Evolutionary conservation across 37 sponge, comb jelly and placozoan genomes (phyloP), one percentile per base, ranked within the genome.

Genomic region (Agelas oroides): DNA sequence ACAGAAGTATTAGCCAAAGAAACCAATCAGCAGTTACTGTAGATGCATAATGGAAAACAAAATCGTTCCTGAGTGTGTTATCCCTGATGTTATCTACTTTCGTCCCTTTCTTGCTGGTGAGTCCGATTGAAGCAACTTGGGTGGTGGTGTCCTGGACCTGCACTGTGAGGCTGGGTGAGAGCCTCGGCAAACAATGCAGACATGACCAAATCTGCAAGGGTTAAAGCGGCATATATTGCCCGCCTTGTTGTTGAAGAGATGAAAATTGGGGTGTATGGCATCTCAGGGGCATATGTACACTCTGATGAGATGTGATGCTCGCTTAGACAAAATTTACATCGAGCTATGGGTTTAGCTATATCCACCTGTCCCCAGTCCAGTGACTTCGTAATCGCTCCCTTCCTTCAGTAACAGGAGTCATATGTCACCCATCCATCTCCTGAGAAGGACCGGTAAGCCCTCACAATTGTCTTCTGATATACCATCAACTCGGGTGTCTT

Each of bases 361-460:
- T 76, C 77, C 30, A 58, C 19, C 15, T 31, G 31, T 5, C 21
- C 59, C 77, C 77, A 76, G 12, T 76, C 77, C 6, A 76, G 33
- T 14, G 77, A 76, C 54, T 58, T 76, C 1, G 61, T 76, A 2
- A 33, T 55, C 15, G 77, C 77, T 56, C 61, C 77, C 18, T 57
- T 23, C 19, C 59, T 1, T 1, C 77, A 30, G 39, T 76, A 55
- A 61, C 60, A 76, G 1, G 34, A 20, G 59, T 76, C 77, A 59
- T 76, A 76, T 1, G 59, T 76, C 1, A 76, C 59, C 77, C 77
- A 76, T 2, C 53, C 34, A 31, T 69, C 70, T 69, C 35, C 70
- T 3, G 5, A 31, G 20, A 36, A 62, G 3, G 24, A 24, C 24
- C 64, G 5, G 27, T 62, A 12, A 2, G 64, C 64, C 64, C 24